These are phyloP conservation scores for Thymallus thymallus DNA, from an alignment of 2,113 vertebrate genomes.

Conservation along the genomic window DNA sequence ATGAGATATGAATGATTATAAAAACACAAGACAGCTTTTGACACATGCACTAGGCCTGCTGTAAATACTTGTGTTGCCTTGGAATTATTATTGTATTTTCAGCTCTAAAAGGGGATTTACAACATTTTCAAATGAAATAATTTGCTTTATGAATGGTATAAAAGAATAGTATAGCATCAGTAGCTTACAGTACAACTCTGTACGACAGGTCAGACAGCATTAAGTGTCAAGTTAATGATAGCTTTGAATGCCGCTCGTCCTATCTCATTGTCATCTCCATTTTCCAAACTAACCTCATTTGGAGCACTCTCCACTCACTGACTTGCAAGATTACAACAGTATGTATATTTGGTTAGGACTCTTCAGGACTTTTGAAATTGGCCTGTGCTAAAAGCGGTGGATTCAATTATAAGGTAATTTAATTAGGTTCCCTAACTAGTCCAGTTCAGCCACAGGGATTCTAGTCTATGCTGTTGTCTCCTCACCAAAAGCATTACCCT, in stretches of 20 bases:
- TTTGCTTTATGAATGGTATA: not conserved
- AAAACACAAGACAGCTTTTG: not conserved
- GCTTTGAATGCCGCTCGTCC: slow-evolving; percentile 22
- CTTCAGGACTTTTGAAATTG: slow-evolving; percentile 43
- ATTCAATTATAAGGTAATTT: slow-evolving; percentile 72
- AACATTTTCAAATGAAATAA: not conserved
- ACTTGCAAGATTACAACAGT: slow-evolving; percentile 42
- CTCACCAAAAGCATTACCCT: slow-evolving; percentile 61
- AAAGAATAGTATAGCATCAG: not conserved
- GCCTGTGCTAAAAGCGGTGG: slow-evolving; percentile 67
- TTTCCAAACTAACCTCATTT: slow-evolving; percentile 69
- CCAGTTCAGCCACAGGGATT: slow-evolving; percentile 57
- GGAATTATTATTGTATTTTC: not conserved
- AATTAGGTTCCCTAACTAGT: slow-evolving; percentile 72
- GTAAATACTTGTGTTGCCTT: not conserved
- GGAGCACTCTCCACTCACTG: slow-evolving; percentile 55
- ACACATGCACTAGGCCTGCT: not conserved
- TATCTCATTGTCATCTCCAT: slow-evolving; percentile 56
- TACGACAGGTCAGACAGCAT: slow-evolving; percentile 24
- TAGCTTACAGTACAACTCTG: not conserved
- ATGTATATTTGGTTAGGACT: slow-evolving; percentile 61
- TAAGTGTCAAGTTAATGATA: slow-evolving; percentile 51
- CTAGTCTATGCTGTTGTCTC: slow-evolving; percentile 50
- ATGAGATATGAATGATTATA: not conserved
- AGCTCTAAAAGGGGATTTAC: not conserved